Evolutionary conservation across 2,113 vertebrate species (phyloP).

Genomic region (Clupea harengus): DNA sequence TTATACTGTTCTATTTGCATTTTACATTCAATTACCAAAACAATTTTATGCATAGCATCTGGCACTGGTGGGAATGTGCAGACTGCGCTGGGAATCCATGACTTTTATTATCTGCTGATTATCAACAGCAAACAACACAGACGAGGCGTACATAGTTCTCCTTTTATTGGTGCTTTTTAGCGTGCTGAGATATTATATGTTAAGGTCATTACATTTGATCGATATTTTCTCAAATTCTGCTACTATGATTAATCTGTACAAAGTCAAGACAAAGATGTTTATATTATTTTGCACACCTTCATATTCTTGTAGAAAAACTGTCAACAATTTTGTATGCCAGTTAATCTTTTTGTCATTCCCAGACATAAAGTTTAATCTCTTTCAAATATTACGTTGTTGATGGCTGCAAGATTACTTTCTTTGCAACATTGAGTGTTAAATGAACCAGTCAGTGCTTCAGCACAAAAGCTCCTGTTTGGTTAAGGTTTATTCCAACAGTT

Average conservation of each 20-base stretch:
- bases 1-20: not conserved
- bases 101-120: not conserved
- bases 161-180: not conserved
- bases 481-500: not conserved
- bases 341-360: constrained; percentile 1
- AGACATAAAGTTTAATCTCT: not conserved
- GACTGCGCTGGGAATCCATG: not conserved
- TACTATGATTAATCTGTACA: not conserved
- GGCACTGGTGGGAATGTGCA: not conserved
- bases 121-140: not conserved
- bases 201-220: not conserved
- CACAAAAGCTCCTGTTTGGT: not conserved
- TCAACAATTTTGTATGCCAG: not conserved
- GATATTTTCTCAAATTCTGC: not conserved
- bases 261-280: not conserved
- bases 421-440: not conserved
- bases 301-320: not conserved
- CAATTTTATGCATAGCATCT: constrained; percentile 10
- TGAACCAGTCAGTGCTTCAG: not conserved
- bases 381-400: not conserved
- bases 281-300: not conserved
- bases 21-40: constrained; percentile 6
- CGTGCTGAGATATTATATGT: not conserved
- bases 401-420: not conserved
- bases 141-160: not conserved